These are phyloP conservation scores for Paralichthys olivaceus DNA, from an alignment of 2,113 vertebrate species.

Conservation along the genomic window DNA sequence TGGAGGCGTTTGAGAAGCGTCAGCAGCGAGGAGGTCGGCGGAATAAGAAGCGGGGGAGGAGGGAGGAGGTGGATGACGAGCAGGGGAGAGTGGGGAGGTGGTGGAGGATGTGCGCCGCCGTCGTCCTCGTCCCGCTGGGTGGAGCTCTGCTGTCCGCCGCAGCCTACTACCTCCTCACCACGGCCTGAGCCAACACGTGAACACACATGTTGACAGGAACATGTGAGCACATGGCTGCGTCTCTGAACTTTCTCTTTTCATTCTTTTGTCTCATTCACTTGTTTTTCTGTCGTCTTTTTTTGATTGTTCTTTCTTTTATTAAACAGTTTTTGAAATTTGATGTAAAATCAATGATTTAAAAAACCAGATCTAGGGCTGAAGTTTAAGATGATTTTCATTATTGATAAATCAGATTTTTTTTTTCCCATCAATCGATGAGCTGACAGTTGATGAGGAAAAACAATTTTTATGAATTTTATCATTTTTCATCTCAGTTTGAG, in stretches of 20 bases:
- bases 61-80: constrained; percentile 74
- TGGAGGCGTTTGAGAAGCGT: constrained; percentile 95
- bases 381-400: too few relatives aligned
- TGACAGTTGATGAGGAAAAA: too few relatives aligned
- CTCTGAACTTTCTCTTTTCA: neutral
- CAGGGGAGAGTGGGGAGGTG: constrained; percentile 69
- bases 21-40: constrained; percentile 88
- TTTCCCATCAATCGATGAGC: too few relatives aligned
- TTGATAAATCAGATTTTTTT: too few relatives aligned
- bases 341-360: too few relatives aligned
- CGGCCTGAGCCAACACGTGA: constrained; percentile 10
- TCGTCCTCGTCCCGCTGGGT: constrained; percentile 83
- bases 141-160: constrained; percentile 75
- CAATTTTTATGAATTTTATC: too few relatives aligned
- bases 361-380: too few relatives aligned
- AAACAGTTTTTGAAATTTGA: too few relatives aligned
- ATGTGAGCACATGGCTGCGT: neutral
- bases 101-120: constrained; percentile 86
- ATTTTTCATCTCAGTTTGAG: too few relatives aligned
- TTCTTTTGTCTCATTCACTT: neutral
- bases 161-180: constrained; percentile 83
- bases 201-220: too few relatives aligned
- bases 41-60: constrained; percentile 87
- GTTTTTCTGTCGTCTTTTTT: neutral
- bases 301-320: neutral